Conservation (phyloP, 2,797 vertebrate species). For the Cygnus olor region DNA sequence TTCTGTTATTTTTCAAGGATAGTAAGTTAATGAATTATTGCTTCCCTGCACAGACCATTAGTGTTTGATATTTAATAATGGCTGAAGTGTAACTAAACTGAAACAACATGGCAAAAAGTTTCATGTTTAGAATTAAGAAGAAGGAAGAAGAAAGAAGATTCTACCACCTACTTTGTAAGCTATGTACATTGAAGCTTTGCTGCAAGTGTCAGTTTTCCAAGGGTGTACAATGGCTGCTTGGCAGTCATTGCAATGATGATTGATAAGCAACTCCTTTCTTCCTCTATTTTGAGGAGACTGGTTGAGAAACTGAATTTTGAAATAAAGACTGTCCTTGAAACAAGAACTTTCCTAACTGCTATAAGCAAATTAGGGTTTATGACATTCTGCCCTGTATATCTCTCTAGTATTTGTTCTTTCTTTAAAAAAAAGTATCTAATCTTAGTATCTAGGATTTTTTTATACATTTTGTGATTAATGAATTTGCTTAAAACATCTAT, state of each 20-base stretch:
- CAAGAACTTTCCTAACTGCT: not conserved
- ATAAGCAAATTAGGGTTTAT: not conserved
- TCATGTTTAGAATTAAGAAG: not conserved
- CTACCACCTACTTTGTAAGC: not conserved
- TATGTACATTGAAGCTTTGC: not conserved
- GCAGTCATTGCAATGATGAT: not conserved
- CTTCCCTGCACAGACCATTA: not conserved
- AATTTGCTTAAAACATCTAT: not conserved
- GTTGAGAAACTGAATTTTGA: not conserved
- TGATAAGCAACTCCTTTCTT: not conserved
- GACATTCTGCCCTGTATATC: not conserved
- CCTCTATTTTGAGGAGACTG: not conserved
- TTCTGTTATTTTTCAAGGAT: not conserved
- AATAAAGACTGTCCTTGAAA: not conserved
- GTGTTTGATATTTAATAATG: not conserved
- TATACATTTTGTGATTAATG: not conserved
- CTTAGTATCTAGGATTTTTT: not conserved
- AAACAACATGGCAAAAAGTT: not conserved
- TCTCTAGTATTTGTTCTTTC: not conserved
- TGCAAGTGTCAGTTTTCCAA: not conserved
- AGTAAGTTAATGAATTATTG: not conserved
- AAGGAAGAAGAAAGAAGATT: not conserved
- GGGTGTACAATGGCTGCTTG: not conserved
- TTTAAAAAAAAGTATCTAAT: not conserved
- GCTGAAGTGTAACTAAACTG: not conserved